Evolutionary conservation across 2,888 invertebrate genomes (phyloP), one percentile per base, ranked within the genome.

Genomic region (Andrena marginata): DNA sequence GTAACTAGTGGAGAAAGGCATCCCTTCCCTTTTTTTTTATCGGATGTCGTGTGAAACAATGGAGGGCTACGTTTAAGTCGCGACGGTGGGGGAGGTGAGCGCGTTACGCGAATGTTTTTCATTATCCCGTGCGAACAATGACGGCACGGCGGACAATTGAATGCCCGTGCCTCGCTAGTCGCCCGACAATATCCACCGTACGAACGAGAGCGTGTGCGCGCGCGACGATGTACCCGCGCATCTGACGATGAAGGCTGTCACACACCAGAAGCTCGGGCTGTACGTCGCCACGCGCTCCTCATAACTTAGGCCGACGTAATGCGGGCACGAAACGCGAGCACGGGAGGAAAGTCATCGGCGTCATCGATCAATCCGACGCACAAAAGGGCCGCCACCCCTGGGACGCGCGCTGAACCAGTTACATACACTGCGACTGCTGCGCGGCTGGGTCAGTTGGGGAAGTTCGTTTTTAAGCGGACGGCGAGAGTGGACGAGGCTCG

Each of bases 181-280:
- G 67, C 82, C 56, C 67, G 67, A 75, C 79, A 79, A 80, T 80
- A 62, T 79, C 48, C 60, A 20, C 59, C 72, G 72, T 76, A 73
- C 42, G 42, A 77, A 77, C 73, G 69, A 59, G 77, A 65, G 35
- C 59, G 48, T 49, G 56, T 56, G 56, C 48, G 69, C 35, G 63
- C 35, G 67, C 35, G 63, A 35, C 49, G 23, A 54, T 64, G 75
- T 23, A 64, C 35, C 62, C 31, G 72, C 78, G 60, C 82, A 78
- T 76, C 82, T 82, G 84, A 82, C 84, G 84, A 78, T 84, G 82
- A 84, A 82, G 56, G 70, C 84, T 82, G 84, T 84, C 84, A 84
- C 76, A 72, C 78, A 70, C 82, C 82, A 56, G 72, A 60, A 72
- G 60, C 82, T 62, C 54, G 48, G 26, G 48, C 67, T 64, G 74